phyloP scores from a whole-genome alignment of 2,797 vertebrate genomes.

The Trematomus bernacchii region DNA sequence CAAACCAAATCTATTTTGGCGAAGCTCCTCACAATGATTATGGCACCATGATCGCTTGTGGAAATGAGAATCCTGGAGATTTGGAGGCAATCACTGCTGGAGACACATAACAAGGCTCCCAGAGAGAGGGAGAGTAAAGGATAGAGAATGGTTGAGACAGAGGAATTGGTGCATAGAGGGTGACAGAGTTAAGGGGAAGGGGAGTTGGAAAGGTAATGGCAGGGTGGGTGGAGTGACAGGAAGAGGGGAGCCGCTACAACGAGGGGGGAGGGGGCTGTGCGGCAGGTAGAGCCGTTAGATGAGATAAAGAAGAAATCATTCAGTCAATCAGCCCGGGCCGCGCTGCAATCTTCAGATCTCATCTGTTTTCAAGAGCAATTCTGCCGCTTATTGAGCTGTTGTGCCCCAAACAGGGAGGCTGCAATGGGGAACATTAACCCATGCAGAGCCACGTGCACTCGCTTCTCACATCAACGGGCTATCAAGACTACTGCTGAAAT shows the following conservation, averaged over 20 bases:
- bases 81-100: constrained; percentile 61
- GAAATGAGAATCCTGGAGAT: constrained; percentile 61
- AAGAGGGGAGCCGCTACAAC: constrained; percentile 45
- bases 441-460: constrained; percentile 29
- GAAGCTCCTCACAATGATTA: constrained; percentile 35
- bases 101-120: constrained; percentile 53
- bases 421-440: constrained; percentile 69
- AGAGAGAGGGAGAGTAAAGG: constrained; percentile 42
- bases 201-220: constrained; percentile 51
- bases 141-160: constrained; percentile 57
- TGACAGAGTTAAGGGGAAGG: constrained; percentile 57
- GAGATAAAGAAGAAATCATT: constrained; percentile 87
- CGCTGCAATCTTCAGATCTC: constrained; percentile 85
- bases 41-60: constrained; percentile 38
- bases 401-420: constrained; percentile 76
- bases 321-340: constrained; percentile 83
- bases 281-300: constrained; percentile 74
- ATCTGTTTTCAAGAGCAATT: constrained; percentile 87
- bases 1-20: constrained; percentile 30
- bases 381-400: constrained; percentile 86
- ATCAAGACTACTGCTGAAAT: constrained; percentile 10
- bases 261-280: constrained; percentile 46
- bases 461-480: neutral
- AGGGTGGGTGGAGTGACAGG: constrained; percentile 61
- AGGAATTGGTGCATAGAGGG: constrained; percentile 63